Base-by-base conservation (phyloP, 2,113 vertebrate species). In the Turdus rufiventris region DNA sequence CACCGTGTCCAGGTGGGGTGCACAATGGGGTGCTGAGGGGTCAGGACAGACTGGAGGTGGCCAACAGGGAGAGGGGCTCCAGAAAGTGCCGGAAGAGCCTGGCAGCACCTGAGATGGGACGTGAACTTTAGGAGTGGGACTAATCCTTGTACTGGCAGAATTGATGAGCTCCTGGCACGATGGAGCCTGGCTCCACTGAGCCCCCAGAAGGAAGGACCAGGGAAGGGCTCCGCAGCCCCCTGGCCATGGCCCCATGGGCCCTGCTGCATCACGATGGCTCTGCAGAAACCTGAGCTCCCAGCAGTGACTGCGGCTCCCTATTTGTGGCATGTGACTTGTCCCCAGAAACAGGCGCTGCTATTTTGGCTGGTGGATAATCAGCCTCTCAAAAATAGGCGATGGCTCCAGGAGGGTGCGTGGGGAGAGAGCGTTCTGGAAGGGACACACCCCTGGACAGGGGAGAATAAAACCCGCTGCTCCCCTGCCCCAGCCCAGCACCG, bases 361-460 rank as follows among this genome's bases (percentile, higher is more conserved):
- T 96, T 96, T 96, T 20, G 78, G 93, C 93, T 25, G 88, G 34
- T 1, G 6, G 82, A 88, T 94, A 88, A 95, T 96, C 96, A 96
- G 78, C 88, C 34, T 75, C 71, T 79, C 94, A 94, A 96, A 96
- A 96, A 96, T 96, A 96, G 96, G 94, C 26, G 62, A 94, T 78
- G 93, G 94, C 91, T 88, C 61, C 53, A 18, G 77, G 87, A 94
- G 73, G 38, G 74, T 79, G 75, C 67, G 89, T 89, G 77, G 90
- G 82, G 81, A 94, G 51, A 94, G 94, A 95, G 88, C 17, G 2
- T 91, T 97, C 97, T 95, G 93, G 96, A 97, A 96, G 50, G 79
- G 83, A 87, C 91, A 94, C 93, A 80, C 94, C 89, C 88, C 86
- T 40, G 73, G 40, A 60, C 25, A 43, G 33, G 24, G 47, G 28